Evolutionary conservation across 1,140 invertebrate genomes (phyloP), one percentile per base, ranked within the genome.

Genomic region (Pomphorhynchus laevis): DNA sequence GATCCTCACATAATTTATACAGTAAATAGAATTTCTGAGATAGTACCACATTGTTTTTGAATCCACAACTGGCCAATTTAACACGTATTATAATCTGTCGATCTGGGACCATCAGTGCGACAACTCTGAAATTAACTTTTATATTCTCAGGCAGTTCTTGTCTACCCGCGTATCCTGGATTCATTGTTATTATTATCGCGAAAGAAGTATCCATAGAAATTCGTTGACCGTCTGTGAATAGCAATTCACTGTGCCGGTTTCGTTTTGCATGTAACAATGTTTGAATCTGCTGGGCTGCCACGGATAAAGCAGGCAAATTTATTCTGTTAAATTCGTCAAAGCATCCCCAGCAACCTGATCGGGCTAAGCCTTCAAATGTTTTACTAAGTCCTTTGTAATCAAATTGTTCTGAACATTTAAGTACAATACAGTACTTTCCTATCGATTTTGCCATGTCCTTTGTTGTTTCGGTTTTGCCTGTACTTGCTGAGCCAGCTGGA

Each of bases 331-430:
- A 91, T 47, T 91, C 80, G 50, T 82, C 77, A 53, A 84, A 84
- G 51, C 77, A 86, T 5, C 80, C 80, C 79, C 79, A 89, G 0
- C 76, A 71, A 4, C 82, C 82, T 20, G 77, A 84, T 54, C 89
- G 80, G 0, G 77, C 73, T 11, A 89, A 53, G 34, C 79, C 69
- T 64, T 74, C 82, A 55, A 72, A 80, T 47, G 80, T 82, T 41
- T 76, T 65, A 1, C 75, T 75, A 0, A 84, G 59, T 16, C 68
- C 74, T 63, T 75, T 66, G 54, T 82, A 89, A 58, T 91, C 80
- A 80, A 91, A 89, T 63, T 89, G 79, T 63, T 91, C 82, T 3
- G 79, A 86, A 51, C 82, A 91, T 59, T 91, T 91, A 57, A 89
- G 89, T 1, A 91, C 79, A 1, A 91, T 79, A 2, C 89, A 77